phyloP scores from a whole-genome alignment of 53 echinoderm and acorn worm genomes.

The Mesocentrotus franciscanus region DNA sequence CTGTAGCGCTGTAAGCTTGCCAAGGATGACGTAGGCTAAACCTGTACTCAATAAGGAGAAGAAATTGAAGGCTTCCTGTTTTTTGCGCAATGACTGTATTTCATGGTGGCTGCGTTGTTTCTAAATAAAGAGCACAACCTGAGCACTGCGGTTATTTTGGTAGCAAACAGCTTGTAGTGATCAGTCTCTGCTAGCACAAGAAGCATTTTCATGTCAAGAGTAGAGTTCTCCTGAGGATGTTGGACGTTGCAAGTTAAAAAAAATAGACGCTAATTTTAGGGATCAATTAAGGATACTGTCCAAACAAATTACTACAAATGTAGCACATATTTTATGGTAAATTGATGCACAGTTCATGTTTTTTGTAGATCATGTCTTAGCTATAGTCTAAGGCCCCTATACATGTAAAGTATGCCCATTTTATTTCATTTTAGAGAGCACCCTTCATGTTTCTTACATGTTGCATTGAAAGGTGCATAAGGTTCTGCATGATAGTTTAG shows the following conservation, averaged over 20 bases:
- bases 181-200: constrained; percentile 17
- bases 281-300: background rate
- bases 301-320: background rate
- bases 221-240: background rate
- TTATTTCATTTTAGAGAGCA: too few species aligned
- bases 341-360: background rate
- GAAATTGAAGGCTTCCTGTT: constrained; percentile 63
- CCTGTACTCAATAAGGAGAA: constrained; percentile 32
- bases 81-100: constrained; percentile 57
- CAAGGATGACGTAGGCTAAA: constrained; percentile 54
- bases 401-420: background rate
- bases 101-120: constrained; percentile 44
- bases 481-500: too few species aligned
- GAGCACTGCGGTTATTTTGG: constrained; percentile 51
- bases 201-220: background rate
- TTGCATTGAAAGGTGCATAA: too few species aligned
- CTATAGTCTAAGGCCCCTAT: background rate
- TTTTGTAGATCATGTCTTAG: background rate
- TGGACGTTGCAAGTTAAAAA: background rate
- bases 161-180: constrained; percentile 35
- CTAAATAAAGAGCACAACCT: constrained; percentile 51
- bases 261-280: background rate
- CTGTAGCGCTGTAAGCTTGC: constrained; percentile 22
- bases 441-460: too few species aligned
- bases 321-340: background rate